Evolutionary conservation across 2,113 vertebrate genomes (phyloP), one percentile per base, ranked within the genome.

Genomic region (Brienomyrus brachyistius): DNA sequence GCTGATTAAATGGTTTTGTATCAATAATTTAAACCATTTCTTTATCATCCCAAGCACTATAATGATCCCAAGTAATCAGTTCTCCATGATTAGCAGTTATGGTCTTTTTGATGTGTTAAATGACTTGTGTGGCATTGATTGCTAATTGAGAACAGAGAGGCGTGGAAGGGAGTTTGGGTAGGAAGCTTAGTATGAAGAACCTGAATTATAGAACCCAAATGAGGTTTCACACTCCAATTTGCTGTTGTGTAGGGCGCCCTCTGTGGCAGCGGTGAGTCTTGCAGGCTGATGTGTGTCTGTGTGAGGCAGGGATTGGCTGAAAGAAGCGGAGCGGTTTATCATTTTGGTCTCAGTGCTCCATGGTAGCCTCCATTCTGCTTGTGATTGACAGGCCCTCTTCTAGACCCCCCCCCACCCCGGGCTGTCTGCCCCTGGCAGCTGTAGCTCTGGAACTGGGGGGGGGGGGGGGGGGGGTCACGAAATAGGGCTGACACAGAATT

Each of bases 1-100:
- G 85, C 50, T 86, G 85, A 6, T 52, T 50, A 86, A 86, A 86
- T 86, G 85, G 85, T 52, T 86, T 86, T 40, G 50, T 35, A 35
- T 86, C 4, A 86, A 35, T 86, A 54, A n/a, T 82, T 82, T 82
- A 84, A 84, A 13, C 80, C 40, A 35, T 51, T 21, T 86, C 85
- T 87, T 87, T 40, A 35, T 54, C 27, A 35, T 27, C 51, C 4
- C 27, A 40, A 87, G 85, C 10, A 5, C 85, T 19, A 31, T 48
- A 21, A 54, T 54, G n/a, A 54, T 23, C 51, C 4, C 17, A 54
- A n/a, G 47, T 50, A 86, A 86, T 86, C 23, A 7, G 23, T 17
- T 87, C 27, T 31, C 51, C 13, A 35, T 56, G 40, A 86, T 86
- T 50, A 86, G 50, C 43, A 45, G 85, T 35, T 86, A 48, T 31